Evolutionary conservation across 2,113 vertebrate genomes (phyloP), one percentile per base, ranked within the genome.

Genomic region (Marcusenius ussheri): DNA sequence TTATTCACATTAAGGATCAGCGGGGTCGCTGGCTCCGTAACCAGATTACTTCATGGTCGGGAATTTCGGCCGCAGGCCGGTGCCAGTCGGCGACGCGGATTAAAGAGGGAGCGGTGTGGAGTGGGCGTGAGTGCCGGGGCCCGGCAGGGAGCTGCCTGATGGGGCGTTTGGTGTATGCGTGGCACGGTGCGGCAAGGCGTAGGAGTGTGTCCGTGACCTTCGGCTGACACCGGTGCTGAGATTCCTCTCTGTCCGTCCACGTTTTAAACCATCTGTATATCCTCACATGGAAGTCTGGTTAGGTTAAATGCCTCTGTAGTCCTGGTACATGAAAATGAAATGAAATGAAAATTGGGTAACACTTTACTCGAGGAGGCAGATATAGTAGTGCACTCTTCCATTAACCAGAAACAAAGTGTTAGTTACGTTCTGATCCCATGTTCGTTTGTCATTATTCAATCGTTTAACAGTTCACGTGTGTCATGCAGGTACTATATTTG

Each of bases 1-100:
- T 87, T 87, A 90, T 46, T 90, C 46, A 56, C 46, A 90, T 88
- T 51, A 90, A 77, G 58, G 27, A 88, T 87, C 85, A 90, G 84
- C 70, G 35, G 84, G 85, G 27, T 77, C 51, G 62, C 85, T 88
- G 85, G 46, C 84, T 45, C 27, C 27, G 50, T 88, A 90, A 90
- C 70, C 47, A 86, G 89, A 70, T 86, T 90, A 87, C 27, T 87
- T 88, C 27, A 24, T 62, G 74, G 85, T 88, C 9, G 17, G 89
- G 85, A 87, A 21, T 45, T 53, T 53, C n/a, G 31, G 46, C 19
- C 11, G 24, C 46, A 19, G 66, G 49, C 47, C n/a, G 31, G 83
- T 15, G 46, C 53, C 27, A 35, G n/a, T 87, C 86, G 17, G n/a
- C 50, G 19, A 46, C 27, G 84, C 45, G 4, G 47, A 51, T 15